Percentiles rank a stretch among this genome's conserved stretches.
Evolutionary conservation across 2,113 vertebrate genomes (phyloP).

Genomic region (Gallinago undulata): DNA sequence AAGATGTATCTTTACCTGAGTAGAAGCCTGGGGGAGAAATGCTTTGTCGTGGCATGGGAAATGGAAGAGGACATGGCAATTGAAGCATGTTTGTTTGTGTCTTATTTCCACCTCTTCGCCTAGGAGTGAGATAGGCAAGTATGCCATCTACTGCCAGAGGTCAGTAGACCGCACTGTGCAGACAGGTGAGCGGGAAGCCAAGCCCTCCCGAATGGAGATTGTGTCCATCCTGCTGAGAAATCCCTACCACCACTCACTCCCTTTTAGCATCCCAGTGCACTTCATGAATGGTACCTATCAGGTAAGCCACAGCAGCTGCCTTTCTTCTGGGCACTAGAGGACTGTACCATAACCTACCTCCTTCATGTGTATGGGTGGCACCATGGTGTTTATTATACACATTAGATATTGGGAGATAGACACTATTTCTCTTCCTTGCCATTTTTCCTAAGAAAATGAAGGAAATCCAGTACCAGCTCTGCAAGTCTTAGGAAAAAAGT

Average conservation of each 20-base stretch:
- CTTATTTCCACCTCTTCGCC: neutral
- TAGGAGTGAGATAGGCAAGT: conserved; percentile 89
- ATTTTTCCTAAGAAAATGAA: neutral
- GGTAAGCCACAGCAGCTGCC: conserved; percentile 64
- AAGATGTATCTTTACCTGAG: neutral
- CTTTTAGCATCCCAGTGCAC: conserved; percentile 92
- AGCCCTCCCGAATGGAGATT: conserved; percentile 89
- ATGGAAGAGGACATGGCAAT: neutral
- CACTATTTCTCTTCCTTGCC: neutral
- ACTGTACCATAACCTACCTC: neutral
- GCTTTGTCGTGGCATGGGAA: neutral
- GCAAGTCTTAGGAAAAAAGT: neutral
- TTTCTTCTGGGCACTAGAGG: neutral
- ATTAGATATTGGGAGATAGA: neutral
- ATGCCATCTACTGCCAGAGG: conserved; percentile 88
- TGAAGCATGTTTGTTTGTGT: neutral
- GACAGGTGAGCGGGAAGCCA: conserved; percentile 86
- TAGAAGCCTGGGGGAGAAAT: neutral
- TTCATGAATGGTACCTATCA: conserved; percentile 90
- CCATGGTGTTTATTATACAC: neutral
- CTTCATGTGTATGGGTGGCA: neutral
- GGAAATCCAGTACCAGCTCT: neutral
- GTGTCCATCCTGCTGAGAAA: conserved; percentile 90
- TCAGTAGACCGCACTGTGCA: conserved; percentile 83
- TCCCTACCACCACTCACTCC: conserved; percentile 89